These are phyloP conservation scores for Noctuana brunneofusca DNA, from an alignment of 2,888 invertebrate genomes.

Conservation along the genomic window DNA sequence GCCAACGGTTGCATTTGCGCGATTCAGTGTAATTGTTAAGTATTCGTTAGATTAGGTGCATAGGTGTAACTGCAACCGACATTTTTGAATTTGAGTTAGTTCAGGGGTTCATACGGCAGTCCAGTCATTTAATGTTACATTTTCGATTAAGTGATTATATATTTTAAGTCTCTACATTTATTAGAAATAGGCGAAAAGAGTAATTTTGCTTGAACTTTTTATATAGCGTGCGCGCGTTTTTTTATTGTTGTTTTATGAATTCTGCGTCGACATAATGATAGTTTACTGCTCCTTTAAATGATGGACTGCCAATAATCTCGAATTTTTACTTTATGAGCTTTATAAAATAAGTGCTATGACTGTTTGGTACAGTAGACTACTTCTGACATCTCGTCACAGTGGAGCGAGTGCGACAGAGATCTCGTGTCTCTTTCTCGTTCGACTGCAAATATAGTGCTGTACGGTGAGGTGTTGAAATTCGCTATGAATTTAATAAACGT, in stretches of 20 bases:
- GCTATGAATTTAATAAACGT: conserved; percentile 48
- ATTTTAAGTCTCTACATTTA: conserved; percentile 26
- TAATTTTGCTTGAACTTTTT: conserved; percentile 26
- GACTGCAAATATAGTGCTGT: conserved; percentile 70
- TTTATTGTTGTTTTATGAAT: conserved; percentile 15
- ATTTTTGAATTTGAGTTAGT: conserved; percentile 81
- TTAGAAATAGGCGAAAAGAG: conserved; percentile 25
- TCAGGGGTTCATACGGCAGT: conserved; percentile 69
- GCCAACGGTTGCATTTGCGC: conserved; percentile 53
- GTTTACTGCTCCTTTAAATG: conserved; percentile 44
- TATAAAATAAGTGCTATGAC: conserved; percentile 67
- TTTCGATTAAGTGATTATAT: conserved; percentile 26
- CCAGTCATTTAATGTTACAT: conserved; percentile 54
- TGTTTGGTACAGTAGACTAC: conserved; percentile 69
- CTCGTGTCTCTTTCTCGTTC: conserved; percentile 49
- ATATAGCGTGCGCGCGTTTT: conserved; percentile 19
- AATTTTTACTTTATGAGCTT: conserved; percentile 64
- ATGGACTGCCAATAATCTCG: conserved; percentile 73
- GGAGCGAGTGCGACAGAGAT: conserved; percentile 51
- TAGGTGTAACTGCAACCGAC: conserved; percentile 73
- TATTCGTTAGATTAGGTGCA: conserved; percentile 73
- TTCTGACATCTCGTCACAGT: conserved; percentile 71
- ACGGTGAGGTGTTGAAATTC: conserved; percentile 43
- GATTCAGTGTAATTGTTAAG: conserved; percentile 72
- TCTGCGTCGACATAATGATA: background rate